These are phyloP conservation scores for Macroteleia sp. DNA, from an alignment of 2,888 invertebrate species.

Conservation along the genomic window DNA sequence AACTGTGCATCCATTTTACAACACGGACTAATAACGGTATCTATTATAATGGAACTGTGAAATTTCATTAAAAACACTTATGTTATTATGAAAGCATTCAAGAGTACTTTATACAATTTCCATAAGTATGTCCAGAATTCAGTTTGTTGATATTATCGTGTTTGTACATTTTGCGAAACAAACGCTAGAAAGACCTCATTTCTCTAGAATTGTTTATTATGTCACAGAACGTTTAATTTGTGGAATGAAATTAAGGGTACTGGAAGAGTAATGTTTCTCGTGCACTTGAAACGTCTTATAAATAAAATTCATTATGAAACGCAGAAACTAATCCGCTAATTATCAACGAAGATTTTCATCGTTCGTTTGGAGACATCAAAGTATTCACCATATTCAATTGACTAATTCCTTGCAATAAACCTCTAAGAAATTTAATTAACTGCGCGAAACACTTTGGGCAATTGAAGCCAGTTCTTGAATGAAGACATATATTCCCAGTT, in stretches of 20 bases:
- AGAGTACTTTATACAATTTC: not conserved
- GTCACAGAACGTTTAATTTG: too few relatives aligned
- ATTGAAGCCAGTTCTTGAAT: not conserved
- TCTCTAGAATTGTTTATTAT: too few relatives aligned
- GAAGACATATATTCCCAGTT: constrained; percentile 2
- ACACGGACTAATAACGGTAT: too few relatives aligned
- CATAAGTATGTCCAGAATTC: constrained; percentile 1
- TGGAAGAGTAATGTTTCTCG: too few relatives aligned
- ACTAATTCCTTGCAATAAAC: not conserved
- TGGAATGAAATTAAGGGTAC: too few relatives aligned
- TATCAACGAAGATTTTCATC: constrained; percentile 13
- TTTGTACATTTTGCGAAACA: constrained; percentile 1
- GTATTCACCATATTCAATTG: not conserved
- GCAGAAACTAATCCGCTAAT: too few relatives aligned
- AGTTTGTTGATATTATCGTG: constrained; percentile 13
- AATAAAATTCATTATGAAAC: too few relatives aligned
- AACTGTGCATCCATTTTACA: too few relatives aligned
- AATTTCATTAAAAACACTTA: constrained; percentile 6
- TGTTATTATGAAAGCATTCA: not conserved
- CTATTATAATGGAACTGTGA: not conserved
- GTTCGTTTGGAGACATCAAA: not conserved
- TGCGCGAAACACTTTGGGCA: too few relatives aligned
- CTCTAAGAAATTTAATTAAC: not conserved
- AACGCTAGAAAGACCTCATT: constrained; percentile 15
- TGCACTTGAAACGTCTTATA: too few relatives aligned